Evolutionary conservation across 2,888 invertebrate genomes (phyloP), one percentile per base, ranked within the genome.

Genomic region (Sabatieria punctata): DNA sequence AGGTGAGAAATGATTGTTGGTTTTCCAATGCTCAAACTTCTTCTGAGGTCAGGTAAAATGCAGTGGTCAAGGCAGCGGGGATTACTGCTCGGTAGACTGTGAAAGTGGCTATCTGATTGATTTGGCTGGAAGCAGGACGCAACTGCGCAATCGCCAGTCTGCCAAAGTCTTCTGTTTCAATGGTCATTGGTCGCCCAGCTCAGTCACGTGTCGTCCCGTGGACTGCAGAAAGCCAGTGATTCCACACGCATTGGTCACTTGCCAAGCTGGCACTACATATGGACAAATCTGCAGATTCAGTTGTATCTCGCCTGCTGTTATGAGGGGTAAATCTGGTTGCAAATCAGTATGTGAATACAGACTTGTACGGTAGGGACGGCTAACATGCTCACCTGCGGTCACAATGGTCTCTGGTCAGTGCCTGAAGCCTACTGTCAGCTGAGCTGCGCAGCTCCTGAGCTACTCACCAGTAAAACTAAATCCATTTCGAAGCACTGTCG

Each of bases 161-260:
- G 15, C 30, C 30, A 15, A 30, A 30, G 15, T 25, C 23, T 26
- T 41, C 41, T 41, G 41, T 26, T 41, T 23, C 41, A 41, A 41
- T 18, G 18, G 26, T 4, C 11, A 21, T 6, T 41, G 41, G 41
- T 41, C 21, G 23, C 26, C 45, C 22, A 26, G 22, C 1, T 2
- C 13, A 1, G 35, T 30, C 2, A 27, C 26, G 18, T 46, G 46
- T 21, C 15, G 25, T n/a, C 41, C 25, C 2, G 18, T 45, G 6
- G 47, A 47, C 23, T 49, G 49, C 40, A n/a, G 30, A 4, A 1
- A 11, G 15, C 49, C 49, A 13, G 30, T 13, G 21, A 18, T 49
- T 1, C 27, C 41, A 2, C 35, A 36, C 36, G 46, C 38, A 4
- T 27, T 23, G 4, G 43, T 43, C n/a, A 18, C 24, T 13, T 49